Base-by-base conservation (phyloP, 1,140 invertebrate genomes). In the Micrasema minimum region DNA sequence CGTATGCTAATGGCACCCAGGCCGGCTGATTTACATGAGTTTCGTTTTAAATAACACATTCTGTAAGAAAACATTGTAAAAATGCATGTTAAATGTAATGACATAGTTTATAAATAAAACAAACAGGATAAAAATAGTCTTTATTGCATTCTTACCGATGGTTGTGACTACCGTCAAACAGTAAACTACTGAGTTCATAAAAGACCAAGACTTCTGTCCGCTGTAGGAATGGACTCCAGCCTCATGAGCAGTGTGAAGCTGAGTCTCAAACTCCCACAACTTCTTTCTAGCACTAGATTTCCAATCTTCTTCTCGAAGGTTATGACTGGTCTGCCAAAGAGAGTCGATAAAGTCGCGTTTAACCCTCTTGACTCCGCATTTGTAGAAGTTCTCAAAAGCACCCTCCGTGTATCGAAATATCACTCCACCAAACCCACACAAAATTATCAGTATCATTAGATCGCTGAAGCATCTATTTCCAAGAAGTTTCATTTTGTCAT, bases 131-230 rank as follows among this genome's bases (percentile, higher is more conserved):
- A 51, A 23, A 20, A 12, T 23, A 20, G 20, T 18, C 12, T 64
- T 64, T 64, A 46, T 64, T 64, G 22, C 23, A n/a, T 23, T 76
- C 88, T 91, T 89, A 97, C 96, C 96, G 84, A 98, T 98, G 18
- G 96, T 98, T 12, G 96, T 96, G 74, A 97, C 88, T 72, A 98
- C 88, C 61, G 96, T 97, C 76, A 96, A 85, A 79, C 93, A 95
- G 84, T 96, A 99, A 68, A 97, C 90, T 64, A 98, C 88, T 0
- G 95, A 91, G 80, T 97, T 97, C 80, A 96, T 87, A 82, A 97
- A 97, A 76, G 90, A 96, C 95, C 96, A 98, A 10, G 92, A 91
- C 76, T 89, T 90, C 75, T 92, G 89, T 3, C 93, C 94, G 48
- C 92, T 94, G 77, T 93, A 94, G 0, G 89, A 88, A 18, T 89